Percentiles rank a stretch among this genome's conserved stretches.
phyloP scores from a whole-genome alignment of 2,888 invertebrate genomes.

The Anodontia alba region DNA sequence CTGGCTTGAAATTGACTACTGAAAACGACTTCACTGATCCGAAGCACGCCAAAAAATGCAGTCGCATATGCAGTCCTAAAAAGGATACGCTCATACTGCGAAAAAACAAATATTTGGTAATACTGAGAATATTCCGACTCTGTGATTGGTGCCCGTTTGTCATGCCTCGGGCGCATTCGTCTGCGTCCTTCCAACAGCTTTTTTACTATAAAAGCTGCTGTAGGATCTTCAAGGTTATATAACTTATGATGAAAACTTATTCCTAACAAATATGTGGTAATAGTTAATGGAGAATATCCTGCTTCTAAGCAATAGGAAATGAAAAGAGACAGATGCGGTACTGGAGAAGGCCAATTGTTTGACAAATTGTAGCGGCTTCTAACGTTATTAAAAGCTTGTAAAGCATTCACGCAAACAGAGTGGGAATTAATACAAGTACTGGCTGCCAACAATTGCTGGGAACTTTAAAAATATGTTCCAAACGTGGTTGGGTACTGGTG shows the following conservation, averaged over 20 bases:
- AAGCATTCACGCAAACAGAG: neutral
- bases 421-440: neutral
- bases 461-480: constrained; percentile 14
- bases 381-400: neutral
- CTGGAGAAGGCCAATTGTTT: constrained; percentile 8
- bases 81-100: neutral
- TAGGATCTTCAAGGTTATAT: neutral
- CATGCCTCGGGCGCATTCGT: neutral
- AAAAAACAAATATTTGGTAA: neutral
- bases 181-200: neutral
- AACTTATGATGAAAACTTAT: constrained; percentile 19
- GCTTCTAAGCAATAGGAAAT: neutral
- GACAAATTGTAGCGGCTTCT: neutral
- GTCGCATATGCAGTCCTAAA: neutral
- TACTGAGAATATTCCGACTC: no score
- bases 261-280: constrained; percentile 9
- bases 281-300: neutral
- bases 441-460: neutral
- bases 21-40: constrained; percentile 13
- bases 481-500: neutral
- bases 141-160: constrained; percentile 15
- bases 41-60: constrained; percentile 18
- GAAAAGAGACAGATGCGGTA: neutral
- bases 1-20: neutral
- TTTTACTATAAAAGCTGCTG: neutral